phyloP scores from a whole-genome alignment of 92 coral and sea anemone species.

The Parazoanthus atlanticus region DNA sequence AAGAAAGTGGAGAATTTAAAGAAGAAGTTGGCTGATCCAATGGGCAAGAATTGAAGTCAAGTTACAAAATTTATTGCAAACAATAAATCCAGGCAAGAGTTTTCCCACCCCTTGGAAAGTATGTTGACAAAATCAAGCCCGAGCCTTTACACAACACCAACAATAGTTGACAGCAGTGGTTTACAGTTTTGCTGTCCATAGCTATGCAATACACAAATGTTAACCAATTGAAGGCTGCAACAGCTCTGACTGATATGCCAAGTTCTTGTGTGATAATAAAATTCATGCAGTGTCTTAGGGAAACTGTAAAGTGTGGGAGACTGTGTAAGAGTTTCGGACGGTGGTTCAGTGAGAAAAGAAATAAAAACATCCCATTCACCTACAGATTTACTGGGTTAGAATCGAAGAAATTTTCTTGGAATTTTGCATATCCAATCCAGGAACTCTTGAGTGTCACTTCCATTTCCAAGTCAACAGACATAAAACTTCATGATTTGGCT shows the following conservation, averaged over 20 bases:
- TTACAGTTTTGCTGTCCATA: slow-evolving; percentile 37
- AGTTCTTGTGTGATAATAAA: background rate
- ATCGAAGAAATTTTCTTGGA: too few species aligned
- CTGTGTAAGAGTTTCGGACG: slow-evolving; percentile 1
- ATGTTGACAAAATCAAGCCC: slow-evolving; percentile 58
- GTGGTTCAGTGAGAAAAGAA: slow-evolving; percentile 17
- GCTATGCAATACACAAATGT: slow-evolving; percentile 58
- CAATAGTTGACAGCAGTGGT: slow-evolving; percentile 80
- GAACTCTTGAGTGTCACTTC: too few species aligned
- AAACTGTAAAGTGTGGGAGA: slow-evolving; percentile 35
- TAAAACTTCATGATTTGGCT: slow-evolving; percentile 51
- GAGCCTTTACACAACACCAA: slow-evolving; percentile 70
- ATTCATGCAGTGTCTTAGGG: slow-evolving; percentile 34
- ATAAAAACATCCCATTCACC: too few species aligned
- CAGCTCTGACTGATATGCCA: slow-evolving; percentile 44
- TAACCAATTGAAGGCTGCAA: slow-evolving; percentile 38
- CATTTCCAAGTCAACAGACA: too few species aligned
- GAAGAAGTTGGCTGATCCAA: too few species aligned
- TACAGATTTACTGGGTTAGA: too few species aligned
- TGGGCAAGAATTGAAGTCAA: too few species aligned
- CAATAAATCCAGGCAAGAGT: slow-evolving; percentile 64
- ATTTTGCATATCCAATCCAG: too few species aligned
- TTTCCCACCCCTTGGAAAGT: slow-evolving; percentile 64
- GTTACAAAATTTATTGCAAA: slow-evolving; percentile 58
- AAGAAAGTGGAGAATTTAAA: slow-evolving; percentile 55